Evolutionary conservation across 2,888 invertebrate genomes (phyloP), one percentile per base, ranked within the genome.

Genomic region (Eristalis tenax): DNA sequence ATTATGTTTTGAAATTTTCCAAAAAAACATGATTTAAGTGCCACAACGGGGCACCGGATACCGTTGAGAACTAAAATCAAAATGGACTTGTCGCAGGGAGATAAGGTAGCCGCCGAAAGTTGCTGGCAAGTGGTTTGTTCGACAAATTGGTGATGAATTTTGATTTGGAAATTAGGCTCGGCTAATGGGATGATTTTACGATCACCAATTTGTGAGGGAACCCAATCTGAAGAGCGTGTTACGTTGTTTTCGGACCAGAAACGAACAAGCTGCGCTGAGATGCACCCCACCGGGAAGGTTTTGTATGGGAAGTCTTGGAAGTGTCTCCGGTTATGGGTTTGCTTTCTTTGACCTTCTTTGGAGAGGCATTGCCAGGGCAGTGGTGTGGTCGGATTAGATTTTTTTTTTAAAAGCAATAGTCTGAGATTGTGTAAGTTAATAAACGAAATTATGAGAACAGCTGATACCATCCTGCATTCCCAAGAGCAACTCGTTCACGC

Each of bases 1-100:
- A 38, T 50, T 64, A 61, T 61, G 57, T 73, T 59, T 59, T 22
- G 50, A 61, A 77, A 57, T 57, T 50, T 59, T 18, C 50, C 18
- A 50, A 50, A 18, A 15, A 28, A 0, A 26, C 5, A 5, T 13
- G 26, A 26, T 26, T 26, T 50, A 18, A 50, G 50, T 50, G 50
- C 50, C 59, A 23, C 26, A 13, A 23, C 59, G 59, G 59, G 59
- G 26, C 32, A 22, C 32, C 18, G 57, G 69, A 23, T 57, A 57
- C 69, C 69, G 57, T 57, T 69, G 69, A 23, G 35, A 56, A 57
- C 32, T 69, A 35, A 69, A 57, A 35, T 57, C 35, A 2, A 35
- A 57, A 57, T 56, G 22, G 15, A 56, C 26, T 59, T 59, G 59
- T 28, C 15, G 23, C 50, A 1, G 50, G 18, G n/a, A 50, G 69